Evolutionary conservation across 2,888 invertebrate genomes (phyloP), one percentile per base, ranked within the genome.

Genomic region (Gymnoscelis rufifasciata): DNA sequence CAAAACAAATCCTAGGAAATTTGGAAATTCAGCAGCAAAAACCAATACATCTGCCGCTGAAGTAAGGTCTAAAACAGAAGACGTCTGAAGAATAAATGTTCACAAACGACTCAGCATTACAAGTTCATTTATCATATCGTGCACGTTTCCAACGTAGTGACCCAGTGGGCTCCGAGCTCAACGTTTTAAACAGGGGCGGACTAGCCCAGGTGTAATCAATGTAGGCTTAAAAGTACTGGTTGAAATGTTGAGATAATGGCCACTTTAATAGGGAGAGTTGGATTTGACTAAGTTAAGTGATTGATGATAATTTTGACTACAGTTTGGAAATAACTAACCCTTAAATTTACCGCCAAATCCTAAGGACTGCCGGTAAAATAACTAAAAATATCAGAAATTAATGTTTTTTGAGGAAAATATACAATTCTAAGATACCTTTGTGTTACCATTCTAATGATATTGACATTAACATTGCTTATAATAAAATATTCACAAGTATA

Each of bases 121-220:
- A 7, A 6, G 26, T 26, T 26, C 26, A 26, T 26, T 8, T 26
- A 26, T 26, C 19, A 19, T 19, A 19, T 5, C 19, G 14, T n/a
- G 15, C 35, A 35, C 19, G 35, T 19, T 10, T 12, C 12, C n/a
- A 7, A n/a, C 26, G 41, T 10, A 24, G 12, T 23, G 29, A 24
- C 37, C 30, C 10, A 36, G 37, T 43, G 30, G 19, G 11, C 33
- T 11, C 5, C 8, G 12, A 14, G 39, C 39, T 36, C 31, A 43
- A 12, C 40, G 44, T 48, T 52, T 52, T 49, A 50, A 27, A 33
- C 51, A 48, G 53, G 50, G 43, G 19, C n/a, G 45, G 50, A 51
- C 47, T 44, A 23, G 39, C 51, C 41, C 55, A 51, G 53, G 43
- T 43, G 44, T 52, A 56, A 57, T 52, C 38, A 55, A 57, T 56